Base-by-base conservation (phyloP, 1,140 invertebrate genomes). In the Anoplolepis gracilipes region DNA sequence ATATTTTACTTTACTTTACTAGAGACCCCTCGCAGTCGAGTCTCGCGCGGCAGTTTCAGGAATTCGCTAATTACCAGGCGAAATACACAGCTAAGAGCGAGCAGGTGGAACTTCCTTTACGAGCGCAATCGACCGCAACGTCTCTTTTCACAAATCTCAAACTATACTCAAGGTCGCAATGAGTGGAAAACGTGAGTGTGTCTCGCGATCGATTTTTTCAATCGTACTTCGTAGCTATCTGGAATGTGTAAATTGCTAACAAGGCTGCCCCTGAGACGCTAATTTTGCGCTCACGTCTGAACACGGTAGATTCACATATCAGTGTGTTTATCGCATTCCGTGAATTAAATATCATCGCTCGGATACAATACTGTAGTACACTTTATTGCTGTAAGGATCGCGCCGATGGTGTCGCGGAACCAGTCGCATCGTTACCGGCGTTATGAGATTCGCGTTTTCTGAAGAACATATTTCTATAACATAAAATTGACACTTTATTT, bases 321-420 rank as follows among this genome's bases (percentile, higher is more conserved):
- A 77, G 13, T 22, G 10, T 46, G 57, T 90, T 90, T 89, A 89
- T 90, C 61, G 86, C 65, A 82, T 84, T 85, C 82, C 77, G n/a
- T 28, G 85, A 90, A 85, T 90, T 90, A 90, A 90, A 90, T 90
- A 87, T 87, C 73, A 30, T 70, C 7, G 19, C 28, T 46, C 28
- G 61, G 72, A 81, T 84, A 87, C 85, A 64, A 87, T 87, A 85
- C 81, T 89, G 76, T 90, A 89, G 42, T 7, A 25, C 28, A 87
- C n/a, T 90, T 89, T 90, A 90, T 59, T 77, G 79, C 82, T 59
- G 36, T 13, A 33, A 36, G 22, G 25, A 16, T 46, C 55, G 55
- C 30, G 13, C 59, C 25, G 28, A 13, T 28, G 25, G 13, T 28
- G 25, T 28, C 13, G 22, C 22, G 13, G 22, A 76, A 36, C 36